Conservation (phyloP, 2,888 invertebrate species). For the Torymus aiolomorphi region DNA sequence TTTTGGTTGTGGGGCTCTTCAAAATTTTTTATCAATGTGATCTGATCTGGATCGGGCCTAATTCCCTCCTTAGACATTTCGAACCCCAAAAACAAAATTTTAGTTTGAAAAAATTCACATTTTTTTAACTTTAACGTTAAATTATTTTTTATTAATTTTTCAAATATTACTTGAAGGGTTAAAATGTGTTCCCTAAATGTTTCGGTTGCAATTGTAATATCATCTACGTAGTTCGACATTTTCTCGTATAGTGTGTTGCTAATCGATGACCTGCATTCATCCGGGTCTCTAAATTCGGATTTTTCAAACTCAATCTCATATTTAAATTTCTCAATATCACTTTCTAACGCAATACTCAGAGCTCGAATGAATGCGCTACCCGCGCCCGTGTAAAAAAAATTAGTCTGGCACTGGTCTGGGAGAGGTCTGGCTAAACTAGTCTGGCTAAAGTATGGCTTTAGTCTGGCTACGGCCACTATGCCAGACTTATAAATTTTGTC, state of each 20-base stretch:
- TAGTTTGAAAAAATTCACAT: neutral
- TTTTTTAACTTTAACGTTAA: neutral
- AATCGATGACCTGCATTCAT: too few species aligned
- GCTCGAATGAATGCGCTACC: neutral
- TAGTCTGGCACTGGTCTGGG: too few species aligned
- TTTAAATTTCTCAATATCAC: neutral
- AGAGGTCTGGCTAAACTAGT: too few species aligned
- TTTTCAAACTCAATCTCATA: too few species aligned
- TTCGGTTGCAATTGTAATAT: neutral
- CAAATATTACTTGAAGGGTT: neutral
- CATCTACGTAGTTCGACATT: neutral
- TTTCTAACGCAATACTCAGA: neutral
- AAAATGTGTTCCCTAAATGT: neutral
- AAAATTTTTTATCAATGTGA: neutral
- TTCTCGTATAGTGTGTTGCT: too few species aligned
- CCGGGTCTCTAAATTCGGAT: too few species aligned
- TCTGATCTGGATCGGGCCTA: neutral
- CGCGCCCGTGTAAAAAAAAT: too few species aligned
- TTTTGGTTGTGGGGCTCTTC: conserved; percentile 55
- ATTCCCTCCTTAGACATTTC: neutral
- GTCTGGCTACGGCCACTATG: too few species aligned
- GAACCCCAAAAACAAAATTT: conserved; percentile 19
- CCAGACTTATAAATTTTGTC: too few species aligned
- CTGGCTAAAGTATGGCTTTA: too few species aligned
- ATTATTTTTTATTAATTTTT: neutral